These are phyloP conservation scores for Thalassoma bifasciatum DNA, from an alignment of 2,113 vertebrate species.

Conservation along the genomic window DNA sequence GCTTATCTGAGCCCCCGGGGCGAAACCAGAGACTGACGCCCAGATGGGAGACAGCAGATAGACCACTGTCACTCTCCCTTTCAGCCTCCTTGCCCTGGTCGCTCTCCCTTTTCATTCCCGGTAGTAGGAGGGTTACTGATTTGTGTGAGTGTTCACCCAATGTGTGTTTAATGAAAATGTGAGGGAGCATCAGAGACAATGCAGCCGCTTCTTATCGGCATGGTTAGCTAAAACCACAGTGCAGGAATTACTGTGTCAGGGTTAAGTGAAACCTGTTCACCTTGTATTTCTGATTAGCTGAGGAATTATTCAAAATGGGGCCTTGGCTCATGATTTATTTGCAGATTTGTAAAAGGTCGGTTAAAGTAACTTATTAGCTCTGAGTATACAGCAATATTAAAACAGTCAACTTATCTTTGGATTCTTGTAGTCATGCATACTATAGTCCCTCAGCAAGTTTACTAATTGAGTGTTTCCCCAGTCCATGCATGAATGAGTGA, in stretches of 20 bases:
- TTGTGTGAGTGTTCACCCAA: conserved; percentile 9
- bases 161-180: conserved; percentile 16
- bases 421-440: no score
- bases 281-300: no score
- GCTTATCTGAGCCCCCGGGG: conserved; percentile 70
- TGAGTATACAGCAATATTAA: no score
- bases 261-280: conserved; percentile 2
- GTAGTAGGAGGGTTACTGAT: not conserved
- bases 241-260: not conserved
- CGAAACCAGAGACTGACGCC: conserved; percentile 78
- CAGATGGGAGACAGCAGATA: conserved; percentile 77
- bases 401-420: no score
- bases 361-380: no score
- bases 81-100: conserved; percentile 56
- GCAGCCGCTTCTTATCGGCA: conserved; percentile 8
- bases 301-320: conserved; percentile 1
- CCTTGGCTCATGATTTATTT: not conserved
- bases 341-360: not conserved
- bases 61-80: conserved; percentile 69
- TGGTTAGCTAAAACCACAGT: conserved; percentile 4
- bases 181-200: conserved; percentile 7
- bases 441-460: no score
- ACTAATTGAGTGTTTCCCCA: conserved; percentile 1
- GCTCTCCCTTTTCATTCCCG: conserved; percentile 63
- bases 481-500: not conserved